A percentile compares a stretch with the other conserved stretches of the same genome.
Conservation (phyloP, 2,797 vertebrate species). For the Scarus forsteni region DNA sequence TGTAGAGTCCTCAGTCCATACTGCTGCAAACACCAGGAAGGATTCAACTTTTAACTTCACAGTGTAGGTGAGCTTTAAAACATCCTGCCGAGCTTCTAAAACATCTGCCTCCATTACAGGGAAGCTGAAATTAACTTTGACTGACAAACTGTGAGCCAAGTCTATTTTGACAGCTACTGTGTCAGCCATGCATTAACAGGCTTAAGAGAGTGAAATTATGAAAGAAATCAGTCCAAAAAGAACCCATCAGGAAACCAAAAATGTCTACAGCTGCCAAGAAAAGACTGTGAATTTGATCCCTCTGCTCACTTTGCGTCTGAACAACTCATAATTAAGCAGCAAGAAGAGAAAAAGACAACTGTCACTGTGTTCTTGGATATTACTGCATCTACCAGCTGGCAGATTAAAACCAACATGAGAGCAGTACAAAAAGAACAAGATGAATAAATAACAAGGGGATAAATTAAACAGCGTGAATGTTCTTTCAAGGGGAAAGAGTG, state of each 20-base stretch:
- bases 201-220: slow-evolving; percentile 2
- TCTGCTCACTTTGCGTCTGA: slow-evolving; percentile 11
- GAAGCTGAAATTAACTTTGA: neutral
- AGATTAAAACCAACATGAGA: slow-evolving; percentile 29
- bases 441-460: slow-evolving; percentile 20
- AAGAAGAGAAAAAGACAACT: slow-evolving; percentile 20
- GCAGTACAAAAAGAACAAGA: slow-evolving; percentile 11
- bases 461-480: slow-evolving; percentile 16
- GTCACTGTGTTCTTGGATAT: slow-evolving; percentile 20
- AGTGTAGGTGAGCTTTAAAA: neutral
- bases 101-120: neutral
- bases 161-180: neutral
- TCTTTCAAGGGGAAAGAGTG: slow-evolving; percentile 7
- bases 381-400: slow-evolving; percentile 28
- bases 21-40: slow-evolving; percentile 4
- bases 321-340: slow-evolving; percentile 23
- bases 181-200: slow-evolving; percentile 6
- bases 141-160: slow-evolving; percentile 12
- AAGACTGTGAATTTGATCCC: neutral
- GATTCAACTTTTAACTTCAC: neutral
- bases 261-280: slow-evolving; percentile 5
- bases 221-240: slow-evolving; percentile 26
- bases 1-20: neutral
- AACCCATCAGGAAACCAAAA: neutral
- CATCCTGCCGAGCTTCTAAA: slow-evolving; percentile 16